Percentiles rank a stretch among this genome's conserved stretches.
Evolutionary conservation across 2,113 vertebrate species (phyloP).

Genomic region (Columbina picui): DNA sequence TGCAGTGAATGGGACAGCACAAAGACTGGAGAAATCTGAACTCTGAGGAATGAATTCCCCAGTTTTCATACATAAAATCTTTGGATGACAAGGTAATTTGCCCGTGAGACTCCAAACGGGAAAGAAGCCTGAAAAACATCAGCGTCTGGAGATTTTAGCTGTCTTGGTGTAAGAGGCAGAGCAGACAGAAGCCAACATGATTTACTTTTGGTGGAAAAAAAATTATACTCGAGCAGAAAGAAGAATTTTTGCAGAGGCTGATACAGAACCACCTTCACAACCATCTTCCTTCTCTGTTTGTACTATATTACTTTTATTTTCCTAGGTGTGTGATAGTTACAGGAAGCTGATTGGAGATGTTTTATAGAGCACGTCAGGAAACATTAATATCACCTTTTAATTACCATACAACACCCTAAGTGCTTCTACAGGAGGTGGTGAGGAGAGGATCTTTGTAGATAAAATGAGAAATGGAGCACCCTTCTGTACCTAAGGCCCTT

Average conservation of each 20-base stretch:
- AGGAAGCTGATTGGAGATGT: not conserved
- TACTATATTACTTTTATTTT: not conserved
- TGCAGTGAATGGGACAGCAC: not conserved
- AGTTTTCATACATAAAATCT: slow-evolving; percentile 16
- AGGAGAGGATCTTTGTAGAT: not conserved
- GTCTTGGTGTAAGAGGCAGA: not conserved
- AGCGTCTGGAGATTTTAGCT: slow-evolving; percentile 43
- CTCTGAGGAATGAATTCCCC: not conserved
- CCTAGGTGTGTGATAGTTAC: not conserved
- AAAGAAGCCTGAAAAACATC: slow-evolving; percentile 47
- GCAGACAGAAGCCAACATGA: not conserved
- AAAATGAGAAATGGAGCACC: not conserved
- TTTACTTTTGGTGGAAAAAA: not conserved
- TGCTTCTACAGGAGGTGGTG: slow-evolving; percentile 7
- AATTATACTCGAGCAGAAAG: not conserved
- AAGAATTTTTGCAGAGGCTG: not conserved
- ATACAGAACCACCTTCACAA: not conserved
- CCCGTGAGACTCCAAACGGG: slow-evolving; percentile 12
- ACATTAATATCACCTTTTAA: slow-evolving; percentile 52
- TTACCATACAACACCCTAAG: slow-evolving; percentile 10
- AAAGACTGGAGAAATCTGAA: not conserved
- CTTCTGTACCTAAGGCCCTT: not conserved
- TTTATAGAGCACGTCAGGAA: slow-evolving; percentile 30
- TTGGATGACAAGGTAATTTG: slow-evolving; percentile 26
- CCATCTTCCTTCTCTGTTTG: not conserved